phyloP scores from a whole-genome alignment of 1,140 invertebrate species.

The Wiebesia pumilae region DNA sequence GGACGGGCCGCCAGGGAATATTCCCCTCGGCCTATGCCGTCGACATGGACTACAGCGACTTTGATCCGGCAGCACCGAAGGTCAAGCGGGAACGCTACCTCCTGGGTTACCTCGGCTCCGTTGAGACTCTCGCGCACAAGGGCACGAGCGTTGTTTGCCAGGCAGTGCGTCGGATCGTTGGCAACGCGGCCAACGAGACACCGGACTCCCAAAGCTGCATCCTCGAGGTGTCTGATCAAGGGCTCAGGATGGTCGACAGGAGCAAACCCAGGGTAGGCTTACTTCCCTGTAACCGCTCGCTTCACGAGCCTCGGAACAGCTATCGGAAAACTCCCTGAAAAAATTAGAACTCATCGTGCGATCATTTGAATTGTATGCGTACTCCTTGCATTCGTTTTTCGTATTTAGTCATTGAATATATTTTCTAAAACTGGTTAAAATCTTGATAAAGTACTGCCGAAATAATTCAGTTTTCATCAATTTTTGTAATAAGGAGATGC shows the following conservation, averaged over 20 bases:
- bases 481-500: too few relatives aligned
- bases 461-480: too few relatives aligned
- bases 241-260: constrained; percentile 94
- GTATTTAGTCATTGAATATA: too few relatives aligned
- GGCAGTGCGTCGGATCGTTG: constrained; percentile 88
- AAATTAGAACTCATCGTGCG: too few relatives aligned
- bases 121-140: constrained; percentile 96
- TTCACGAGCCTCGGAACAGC: too few relatives aligned
- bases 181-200: constrained; percentile 78
- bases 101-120: constrained; percentile 94
- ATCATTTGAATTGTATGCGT: too few relatives aligned
- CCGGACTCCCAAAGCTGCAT: constrained; percentile 87
- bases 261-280: constrained; percentile 82
- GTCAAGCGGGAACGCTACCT: constrained; percentile 92
- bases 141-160: constrained; percentile 91
- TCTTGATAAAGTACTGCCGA: too few relatives aligned
- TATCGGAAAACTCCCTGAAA: too few relatives aligned
- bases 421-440: too few relatives aligned
- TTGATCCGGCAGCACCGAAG: constrained; percentile 89
- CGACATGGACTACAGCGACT: constrained; percentile 96
- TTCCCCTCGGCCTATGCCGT: constrained; percentile 98
- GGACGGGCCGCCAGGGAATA: constrained; percentile 93
- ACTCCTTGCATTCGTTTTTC: too few relatives aligned
- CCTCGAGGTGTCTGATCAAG: constrained; percentile 95
- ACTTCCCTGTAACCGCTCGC: too few relatives aligned